Conservation (phyloP, 2,888 invertebrate species). For the Cantharis rufa region DNA sequence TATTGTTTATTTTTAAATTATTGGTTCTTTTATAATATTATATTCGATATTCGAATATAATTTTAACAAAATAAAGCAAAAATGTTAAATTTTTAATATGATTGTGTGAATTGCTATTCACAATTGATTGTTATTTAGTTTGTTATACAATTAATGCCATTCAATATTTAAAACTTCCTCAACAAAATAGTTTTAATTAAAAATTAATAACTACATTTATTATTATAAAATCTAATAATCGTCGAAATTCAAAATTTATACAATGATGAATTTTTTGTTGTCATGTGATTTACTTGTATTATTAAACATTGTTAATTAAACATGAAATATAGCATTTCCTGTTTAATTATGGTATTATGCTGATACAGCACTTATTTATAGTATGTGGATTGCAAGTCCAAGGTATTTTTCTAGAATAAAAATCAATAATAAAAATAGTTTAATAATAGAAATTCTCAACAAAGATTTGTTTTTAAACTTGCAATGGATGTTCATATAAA, state of each 20-base stretch:
- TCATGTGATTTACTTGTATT: neutral
- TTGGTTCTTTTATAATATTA: too few species aligned
- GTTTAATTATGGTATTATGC: neutral
- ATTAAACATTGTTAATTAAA: conserved; percentile 2
- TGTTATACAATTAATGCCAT: too few species aligned
- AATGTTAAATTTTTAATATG: neutral
- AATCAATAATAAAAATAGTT: neutral
- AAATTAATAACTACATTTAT: neutral
- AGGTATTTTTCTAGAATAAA: neutral
- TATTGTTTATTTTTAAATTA: too few species aligned
- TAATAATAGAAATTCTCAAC: neutral
- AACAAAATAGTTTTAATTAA: too few species aligned
- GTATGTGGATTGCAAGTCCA: neutral
- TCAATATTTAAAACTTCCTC: neutral
- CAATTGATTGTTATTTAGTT: too few species aligned
- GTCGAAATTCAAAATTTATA: neutral
- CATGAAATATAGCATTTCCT: neutral
- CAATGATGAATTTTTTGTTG: neutral
- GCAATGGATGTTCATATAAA: too few species aligned
- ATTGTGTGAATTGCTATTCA: neutral
- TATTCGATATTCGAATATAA: too few species aligned
- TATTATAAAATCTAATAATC: neutral
- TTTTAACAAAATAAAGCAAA: too few species aligned
- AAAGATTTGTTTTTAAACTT: neutral
- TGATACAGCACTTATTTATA: neutral